Evolutionary conservation across 2,113 vertebrate species (phyloP), one percentile per base, ranked within the genome.

Genomic region (Echinops telfairi): DNA sequence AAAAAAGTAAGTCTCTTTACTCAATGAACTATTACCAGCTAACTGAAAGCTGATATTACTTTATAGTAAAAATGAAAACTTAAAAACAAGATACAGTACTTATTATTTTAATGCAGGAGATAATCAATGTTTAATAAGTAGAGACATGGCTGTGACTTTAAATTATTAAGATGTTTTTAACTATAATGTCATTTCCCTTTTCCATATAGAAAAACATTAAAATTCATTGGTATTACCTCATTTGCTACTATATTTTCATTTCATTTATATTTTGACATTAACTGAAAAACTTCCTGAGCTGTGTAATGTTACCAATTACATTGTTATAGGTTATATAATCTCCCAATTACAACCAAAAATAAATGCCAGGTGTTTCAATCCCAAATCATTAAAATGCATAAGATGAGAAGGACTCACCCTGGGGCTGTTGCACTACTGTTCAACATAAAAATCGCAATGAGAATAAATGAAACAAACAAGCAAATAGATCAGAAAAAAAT

Each of bases 291-390:
- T 86, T 38, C 8, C 57, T 2, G 58, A 73, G 27, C 58, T 92
- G 6, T 75, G 27, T 36, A 33, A 23, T 60, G n/a, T 14, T 86
- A 57, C 68, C 86, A 47, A 86, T 89, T 96, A 40, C 22, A 22
- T 85, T 92, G 2, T 68, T 87, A 73, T 84, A 91, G 88, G 88
- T 97, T 97, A 96, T 60, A 82, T 95, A 96, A 98, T 92, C 75
- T 96, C 75, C 40, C 90, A 93, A 92, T 98, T 96, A 83, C 33
- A n/a, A 93, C 64, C 60, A 79, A 97, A 96, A 97, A 75, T 25
- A 94, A 96, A 92, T 84, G 38, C 68, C 60, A 92, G 88, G 60
- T 94, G 70, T 73, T 97, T 75, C 19, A 7, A 83, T 20, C 25
- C 33, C 62, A 94, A 97, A 73, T 87, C 79, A 90, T 92, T 93